Conservation (phyloP, 2,797 vertebrate genomes). For the Sebastes flavidus region DNA sequence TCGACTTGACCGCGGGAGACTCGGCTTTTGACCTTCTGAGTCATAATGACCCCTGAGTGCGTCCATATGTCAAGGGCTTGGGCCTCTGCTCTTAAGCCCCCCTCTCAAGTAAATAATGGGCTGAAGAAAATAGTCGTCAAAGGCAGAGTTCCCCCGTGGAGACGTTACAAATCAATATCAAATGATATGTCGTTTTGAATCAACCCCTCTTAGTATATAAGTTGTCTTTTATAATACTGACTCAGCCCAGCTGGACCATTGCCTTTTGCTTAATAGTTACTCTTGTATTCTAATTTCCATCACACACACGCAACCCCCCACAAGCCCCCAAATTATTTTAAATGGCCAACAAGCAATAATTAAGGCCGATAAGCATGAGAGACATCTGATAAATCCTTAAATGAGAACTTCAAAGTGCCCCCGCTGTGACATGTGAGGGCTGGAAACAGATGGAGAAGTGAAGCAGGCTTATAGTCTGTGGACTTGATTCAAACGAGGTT, state of each 20-base stretch:
- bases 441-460: slow-evolving; percentile 57
- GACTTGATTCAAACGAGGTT: slow-evolving; percentile 42
- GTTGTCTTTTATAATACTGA: slow-evolving; percentile 30
- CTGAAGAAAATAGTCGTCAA: slow-evolving; percentile 46
- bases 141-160: slow-evolving; percentile 23
- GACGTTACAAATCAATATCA: slow-evolving; percentile 50
- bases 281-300: slow-evolving; percentile 46
- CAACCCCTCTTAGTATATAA: slow-evolving; percentile 22
- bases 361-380: slow-evolving; percentile 51
- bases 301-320: neutral
- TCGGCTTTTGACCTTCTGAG: slow-evolving; percentile 72
- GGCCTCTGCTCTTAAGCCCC: slow-evolving; percentile 27
- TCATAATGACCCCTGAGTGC: slow-evolving; percentile 67
- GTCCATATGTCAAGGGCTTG: slow-evolving; percentile 57
- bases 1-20: slow-evolving; percentile 52
- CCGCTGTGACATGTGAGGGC: slow-evolving; percentile 57
- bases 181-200: slow-evolving; percentile 47
- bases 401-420: slow-evolving; percentile 55
- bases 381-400: slow-evolving; percentile 62
- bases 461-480: slow-evolving; percentile 13
- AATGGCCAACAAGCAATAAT: slow-evolving; percentile 58
- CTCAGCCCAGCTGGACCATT: slow-evolving; percentile 40
- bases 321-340: slow-evolving; percentile 36
- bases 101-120: slow-evolving; percentile 46
- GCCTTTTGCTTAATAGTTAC: slow-evolving; percentile 27